Base-by-base conservation (phyloP, 2,113 vertebrate species). In the Pseudopodoces humilis region DNA sequence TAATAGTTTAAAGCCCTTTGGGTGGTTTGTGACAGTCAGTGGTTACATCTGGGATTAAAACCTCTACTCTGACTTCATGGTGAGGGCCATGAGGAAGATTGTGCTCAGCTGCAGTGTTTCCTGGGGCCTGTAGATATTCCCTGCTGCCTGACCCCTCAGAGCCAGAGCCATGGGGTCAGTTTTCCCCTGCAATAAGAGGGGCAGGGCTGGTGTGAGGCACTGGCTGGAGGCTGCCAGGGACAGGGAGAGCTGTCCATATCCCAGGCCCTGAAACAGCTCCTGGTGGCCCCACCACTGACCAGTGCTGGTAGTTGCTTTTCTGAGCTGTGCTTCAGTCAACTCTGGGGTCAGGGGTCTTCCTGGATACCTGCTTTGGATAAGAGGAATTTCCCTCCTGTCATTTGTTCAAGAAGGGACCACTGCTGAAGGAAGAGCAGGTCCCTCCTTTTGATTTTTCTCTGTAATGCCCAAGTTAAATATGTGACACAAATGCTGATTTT, bases 201-300 rank as follows among this genome's bases (percentile, higher is more conserved):
- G 15, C 23, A 46, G 47, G 24, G 11, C 1, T 8, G 5, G 19
- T 24, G 9, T 4, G 11, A 62, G 63, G 15, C 0, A 0, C 49
- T 53, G 41, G 7, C 55, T 64, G 44, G n/a, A 60, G 19, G 37
- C 19, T 95, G 24, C 56, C 16, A 28, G 33, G 47, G 16, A 46
- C 0, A 4, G 44, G 15, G 16, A 70, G 35, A 24, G 13, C 22
- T 69, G 4, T 25, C 11, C 27, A 27, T 69, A 17, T 33, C 17
- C 16, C 55, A 62, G 46, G 25, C 22, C 47, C 22, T 90, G 63
- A 55, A 79, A 53, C 44, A 75, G 10, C 17, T 89, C 24, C 63
- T 67, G 35, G 35, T 78, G 41, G 28, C 25, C 39, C 11, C 41
- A 68, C 13, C 41, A 64, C 22, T 0, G 1, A 50, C 12, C 27